Evolutionary conservation across 2,113 vertebrate species (phyloP).

Genomic region (Eretmodus cyanostictus): DNA sequence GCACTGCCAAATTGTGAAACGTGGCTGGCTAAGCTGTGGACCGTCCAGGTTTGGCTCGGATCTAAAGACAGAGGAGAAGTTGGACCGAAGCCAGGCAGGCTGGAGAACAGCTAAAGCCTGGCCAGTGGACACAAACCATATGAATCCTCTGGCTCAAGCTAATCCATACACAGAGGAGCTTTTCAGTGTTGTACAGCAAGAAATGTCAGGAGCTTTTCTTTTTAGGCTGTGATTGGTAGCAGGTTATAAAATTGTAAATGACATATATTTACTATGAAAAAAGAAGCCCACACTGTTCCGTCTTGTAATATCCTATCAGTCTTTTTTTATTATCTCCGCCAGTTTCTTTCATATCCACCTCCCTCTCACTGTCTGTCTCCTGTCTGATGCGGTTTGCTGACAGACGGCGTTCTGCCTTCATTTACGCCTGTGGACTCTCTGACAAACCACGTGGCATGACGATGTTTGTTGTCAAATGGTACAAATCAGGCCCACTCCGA

Average conservation of each 20-base stretch:
- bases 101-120: slow-evolving; percentile 19
- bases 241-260: slow-evolving; percentile 7
- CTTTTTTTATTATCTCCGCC: background rate
- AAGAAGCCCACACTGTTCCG: background rate
- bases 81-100: slow-evolving; percentile 34
- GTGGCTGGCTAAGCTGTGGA: slow-evolving; percentile 14
- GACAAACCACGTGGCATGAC: slow-evolving; percentile 56
- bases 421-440: slow-evolving; percentile 35
- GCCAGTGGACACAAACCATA: slow-evolving; percentile 28
- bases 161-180: background rate
- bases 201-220: background rate
- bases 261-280: background rate
- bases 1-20: slow-evolving; percentile 30
- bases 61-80: slow-evolving; percentile 41
- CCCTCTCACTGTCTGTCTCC: background rate
- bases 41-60: slow-evolving; percentile 19
- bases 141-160: slow-evolving; percentile 16
- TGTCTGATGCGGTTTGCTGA: slow-evolving; percentile 12
- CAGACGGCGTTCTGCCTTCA: slow-evolving; percentile 44
- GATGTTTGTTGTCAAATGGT: slow-evolving; percentile 60
- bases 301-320: background rate
- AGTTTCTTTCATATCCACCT: background rate
- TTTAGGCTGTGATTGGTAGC: background rate
- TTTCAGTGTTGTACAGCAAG: background rate
- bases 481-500: slow-evolving; percentile 59